Base-by-base conservation (phyloP, 2,113 vertebrate species). In the Sinocyclocheilus anshuiensis region DNA sequence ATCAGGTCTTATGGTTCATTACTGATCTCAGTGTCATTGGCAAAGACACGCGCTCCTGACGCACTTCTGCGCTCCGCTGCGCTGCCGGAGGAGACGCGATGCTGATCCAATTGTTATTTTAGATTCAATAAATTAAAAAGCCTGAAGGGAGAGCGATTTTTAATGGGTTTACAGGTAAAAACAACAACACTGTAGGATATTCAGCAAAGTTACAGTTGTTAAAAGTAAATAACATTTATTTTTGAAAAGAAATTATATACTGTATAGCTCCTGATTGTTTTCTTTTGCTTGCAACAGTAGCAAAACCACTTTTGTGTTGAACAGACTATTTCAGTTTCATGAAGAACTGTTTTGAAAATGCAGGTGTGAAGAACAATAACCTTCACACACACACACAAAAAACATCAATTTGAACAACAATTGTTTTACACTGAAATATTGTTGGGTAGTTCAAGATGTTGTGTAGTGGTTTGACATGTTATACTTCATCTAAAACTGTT, bases 91-190 rank as follows among this genome's bases (percentile, higher is more conserved):
- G 94, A 92, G 94, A 93, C 93, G 91, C 87, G 92, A 94, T 93
- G 92, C 92, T 94, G 94, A 92, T 93, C 93, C 94, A 94, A 77
- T 55, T 77, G 93, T 93, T 92, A 93, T 92, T 95, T 94, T 94
- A 94, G 92, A 95, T 95, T 92, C 94, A 94, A 94, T 93, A 93
- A 92, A 95, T 94, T 93, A 94, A 94, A 93, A 22, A 67, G 15
- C 39, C n/a, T 11, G 9, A 67, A 11, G 36, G 61, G 15, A 50
- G 16, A 29, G n/a, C 42, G 9, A 67, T 63, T 33, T 33, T 81
- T 67, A 69, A 50, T 67, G 24, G n/a, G 61, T 67, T 11, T 42
- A 81, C 42, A 12, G 57, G 6, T 65, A 29, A 81, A n/a, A 79
- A 39, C 10, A 79, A n/a, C 39, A 63, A 15, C 53, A 33, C 16